phyloP scores from a whole-genome alignment of 2,888 invertebrate species.

The Odontomyia ornata region DNA sequence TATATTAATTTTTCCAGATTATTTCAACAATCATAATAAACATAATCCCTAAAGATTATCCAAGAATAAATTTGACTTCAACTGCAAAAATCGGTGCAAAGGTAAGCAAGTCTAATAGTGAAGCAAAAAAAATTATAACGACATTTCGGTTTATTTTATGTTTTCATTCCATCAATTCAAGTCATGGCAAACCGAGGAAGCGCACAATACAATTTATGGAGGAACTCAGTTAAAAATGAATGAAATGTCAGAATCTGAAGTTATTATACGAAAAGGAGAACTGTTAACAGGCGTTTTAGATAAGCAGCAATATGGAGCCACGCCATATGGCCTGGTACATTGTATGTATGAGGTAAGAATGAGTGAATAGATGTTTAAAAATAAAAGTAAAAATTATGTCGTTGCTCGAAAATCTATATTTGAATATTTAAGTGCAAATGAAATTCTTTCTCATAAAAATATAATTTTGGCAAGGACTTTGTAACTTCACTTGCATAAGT shows the following conservation, averaged over 20 bases:
- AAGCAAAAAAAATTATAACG: slow-evolving; percentile 58
- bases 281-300: slow-evolving; percentile 91
- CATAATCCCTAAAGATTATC: slow-evolving; percentile 76
- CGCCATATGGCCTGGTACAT: slow-evolving; percentile 93
- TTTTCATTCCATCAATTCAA: too few species aligned
- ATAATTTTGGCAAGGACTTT: too few species aligned
- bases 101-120: slow-evolving; percentile 50
- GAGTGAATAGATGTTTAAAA: neutral
- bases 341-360: slow-evolving; percentile 82
- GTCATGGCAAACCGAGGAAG: slow-evolving; percentile 64
- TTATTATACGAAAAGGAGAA: slow-evolving; percentile 88
- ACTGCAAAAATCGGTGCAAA: slow-evolving; percentile 73
- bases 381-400: neutral
- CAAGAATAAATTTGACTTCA: slow-evolving; percentile 74
- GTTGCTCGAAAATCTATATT: too few species aligned
- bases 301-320: slow-evolving; percentile 96
- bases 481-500: too few species aligned
- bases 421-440: too few species aligned
- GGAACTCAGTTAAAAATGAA: slow-evolving; percentile 70
- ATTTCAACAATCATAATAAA: slow-evolving; percentile 90
- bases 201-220: slow-evolving; percentile 73
- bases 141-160: too few species aligned
- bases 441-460: too few species aligned
- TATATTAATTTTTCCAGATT: slow-evolving; percentile 53
- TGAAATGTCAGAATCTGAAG: slow-evolving; percentile 89